phyloP scores from a whole-genome alignment of 2,888 invertebrate species.

The Opisthograptis luteolata region DNA sequence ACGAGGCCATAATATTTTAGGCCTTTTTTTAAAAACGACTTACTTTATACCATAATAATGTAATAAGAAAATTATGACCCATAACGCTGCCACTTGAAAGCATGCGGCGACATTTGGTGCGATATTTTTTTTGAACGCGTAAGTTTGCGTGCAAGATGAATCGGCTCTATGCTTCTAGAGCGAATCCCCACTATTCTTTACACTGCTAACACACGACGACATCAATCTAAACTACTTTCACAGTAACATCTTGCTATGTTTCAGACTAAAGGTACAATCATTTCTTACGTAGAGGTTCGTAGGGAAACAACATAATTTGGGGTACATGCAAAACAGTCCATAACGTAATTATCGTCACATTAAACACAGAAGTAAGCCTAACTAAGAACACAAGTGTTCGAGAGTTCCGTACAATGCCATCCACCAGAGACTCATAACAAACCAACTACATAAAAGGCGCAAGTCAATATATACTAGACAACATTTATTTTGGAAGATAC shows the following conservation, averaged over 20 bases:
- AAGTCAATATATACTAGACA: constrained; percentile 68
- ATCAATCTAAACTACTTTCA: constrained; percentile 69
- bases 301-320: constrained; percentile 47
- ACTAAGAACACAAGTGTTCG: constrained; percentile 42
- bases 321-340: constrained; percentile 64
- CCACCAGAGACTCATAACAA: constrained; percentile 52
- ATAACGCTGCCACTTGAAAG: too few species aligned
- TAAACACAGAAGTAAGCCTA: constrained; percentile 19
- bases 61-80: too few species aligned
- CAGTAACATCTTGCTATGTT: constrained; percentile 46
- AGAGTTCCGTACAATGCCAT: constrained; percentile 52
- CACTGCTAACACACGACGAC: constrained; percentile 57
- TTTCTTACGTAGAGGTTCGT: constrained; percentile 37
- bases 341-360: constrained; percentile 20
- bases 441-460: constrained; percentile 60
- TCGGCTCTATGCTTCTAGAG: neutral
- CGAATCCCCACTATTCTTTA: constrained; percentile 4
- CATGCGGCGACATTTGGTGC: too few species aligned
- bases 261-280: constrained; percentile 48
- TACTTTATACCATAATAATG: too few species aligned
- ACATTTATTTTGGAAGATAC: constrained; percentile 84
- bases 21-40: too few species aligned
- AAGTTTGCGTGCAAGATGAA: neutral
- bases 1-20: too few species aligned
- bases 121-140: too few species aligned